A percentile compares a stretch with the other conserved stretches of the same genome.
phyloP scores from a whole-genome alignment of 2,113 vertebrate genomes.

The Archocentrus centrarchus region DNA sequence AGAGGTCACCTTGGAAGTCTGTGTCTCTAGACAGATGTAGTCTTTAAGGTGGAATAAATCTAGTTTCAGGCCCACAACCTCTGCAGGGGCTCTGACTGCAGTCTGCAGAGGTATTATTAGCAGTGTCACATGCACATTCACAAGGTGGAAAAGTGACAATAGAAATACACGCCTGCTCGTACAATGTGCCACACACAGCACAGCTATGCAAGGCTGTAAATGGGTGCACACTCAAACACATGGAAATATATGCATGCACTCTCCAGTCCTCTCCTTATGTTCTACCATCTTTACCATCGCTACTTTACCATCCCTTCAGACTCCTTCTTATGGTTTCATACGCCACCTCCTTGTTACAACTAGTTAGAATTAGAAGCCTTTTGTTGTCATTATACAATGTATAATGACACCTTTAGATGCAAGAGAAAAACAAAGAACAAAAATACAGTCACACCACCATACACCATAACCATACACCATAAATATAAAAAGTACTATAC shows the following conservation, averaged over 20 bases:
- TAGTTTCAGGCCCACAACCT: constrained; percentile 43
- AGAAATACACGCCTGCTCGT: neutral
- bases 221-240: neutral
- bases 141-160: constrained; percentile 14
- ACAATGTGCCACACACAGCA: neutral
- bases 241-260: too few species aligned
- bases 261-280: too few species aligned
- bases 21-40: constrained; percentile 34
- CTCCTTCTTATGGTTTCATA: neutral
- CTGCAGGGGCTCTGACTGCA: constrained; percentile 49
- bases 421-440: neutral
- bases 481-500: too few species aligned
- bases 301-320: neutral
- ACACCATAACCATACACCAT: too few species aligned
- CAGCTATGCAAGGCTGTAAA: neutral
- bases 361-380: neutral
- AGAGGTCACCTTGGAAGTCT: constrained; percentile 63
- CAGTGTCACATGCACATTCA: constrained; percentile 34
- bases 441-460: too few species aligned
- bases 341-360: neutral
- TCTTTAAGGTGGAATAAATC: constrained; percentile 61
- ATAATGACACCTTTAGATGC: neutral
- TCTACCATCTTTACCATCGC: too few species aligned
- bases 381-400: neutral
- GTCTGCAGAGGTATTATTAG: constrained; percentile 58